Evolutionary conservation across 30 jellyfish, hydroid and myxozoan genomes (phyloP).

Genomic region (Nemopilema nomurai): DNA sequence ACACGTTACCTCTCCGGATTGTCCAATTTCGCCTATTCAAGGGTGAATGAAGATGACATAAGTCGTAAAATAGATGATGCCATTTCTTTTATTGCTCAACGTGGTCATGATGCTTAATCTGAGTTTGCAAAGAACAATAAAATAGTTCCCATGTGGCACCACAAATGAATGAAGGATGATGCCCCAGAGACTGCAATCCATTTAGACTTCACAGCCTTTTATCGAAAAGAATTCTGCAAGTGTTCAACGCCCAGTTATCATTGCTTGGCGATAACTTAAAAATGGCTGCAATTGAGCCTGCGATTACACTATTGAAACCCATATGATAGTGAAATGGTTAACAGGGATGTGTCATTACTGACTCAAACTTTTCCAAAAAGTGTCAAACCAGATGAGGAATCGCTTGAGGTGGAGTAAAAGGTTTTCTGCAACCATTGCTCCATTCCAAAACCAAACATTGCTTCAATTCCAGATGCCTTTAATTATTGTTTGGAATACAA

Average conservation of each 20-base stretch:
- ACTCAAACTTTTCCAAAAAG: constrained; percentile 10
- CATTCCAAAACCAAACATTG: too few relatives aligned
- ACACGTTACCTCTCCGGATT: too few relatives aligned
- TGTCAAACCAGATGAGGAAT: constrained; percentile 41
- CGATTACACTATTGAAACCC: constrained; percentile 53
- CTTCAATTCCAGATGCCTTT: too few relatives aligned
- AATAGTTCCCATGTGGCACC: constrained; percentile 32
- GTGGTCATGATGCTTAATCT: constrained; percentile 43
- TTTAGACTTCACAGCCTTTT: too few relatives aligned
- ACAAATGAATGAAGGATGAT: constrained; percentile 16
- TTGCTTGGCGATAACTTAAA: too few relatives aligned
- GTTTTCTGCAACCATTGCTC: too few relatives aligned
- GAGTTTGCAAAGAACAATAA: constrained; percentile 59
- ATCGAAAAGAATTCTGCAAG: too few relatives aligned
- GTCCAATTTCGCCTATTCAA: too few relatives aligned
- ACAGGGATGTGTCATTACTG: constrained; percentile 34
- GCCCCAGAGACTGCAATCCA: too few relatives aligned
- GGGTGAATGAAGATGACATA: constrained; percentile 27
- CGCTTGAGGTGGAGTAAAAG: constrained; percentile 36
- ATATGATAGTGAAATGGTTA: constrained; percentile 27
- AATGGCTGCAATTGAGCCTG: too few relatives aligned
- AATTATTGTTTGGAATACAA: too few relatives aligned
- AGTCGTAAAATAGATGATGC: constrained; percentile 46
- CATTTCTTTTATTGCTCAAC: constrained; percentile 33
- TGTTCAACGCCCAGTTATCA: too few relatives aligned